Percentiles rank a stretch among this genome's conserved stretches.
Evolutionary conservation across 2,113 vertebrate genomes (phyloP).

Genomic region (Zosterops japonicus): DNA sequence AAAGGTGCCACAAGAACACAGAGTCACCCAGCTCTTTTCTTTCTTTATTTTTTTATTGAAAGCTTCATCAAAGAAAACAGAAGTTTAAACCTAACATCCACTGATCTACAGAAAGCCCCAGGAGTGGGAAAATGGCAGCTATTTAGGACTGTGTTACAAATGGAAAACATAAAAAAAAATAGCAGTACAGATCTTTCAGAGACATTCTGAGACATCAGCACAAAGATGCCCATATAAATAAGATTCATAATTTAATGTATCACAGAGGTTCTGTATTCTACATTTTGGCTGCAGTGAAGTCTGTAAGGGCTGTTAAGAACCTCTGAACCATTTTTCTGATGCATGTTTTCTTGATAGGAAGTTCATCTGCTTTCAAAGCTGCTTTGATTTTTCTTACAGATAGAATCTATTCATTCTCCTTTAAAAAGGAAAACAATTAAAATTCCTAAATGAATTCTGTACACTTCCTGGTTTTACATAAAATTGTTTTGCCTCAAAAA

Average conservation of each 20-base stretch:
- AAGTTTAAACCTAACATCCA: conserved; percentile 96
- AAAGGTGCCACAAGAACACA: conserved; percentile 54
- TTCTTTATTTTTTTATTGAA: conserved; percentile 93
- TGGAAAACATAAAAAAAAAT: conserved; percentile 79
- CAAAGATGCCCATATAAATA: conserved; percentile 87
- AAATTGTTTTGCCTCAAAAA: conserved; percentile 43
- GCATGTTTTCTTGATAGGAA: conserved; percentile 31
- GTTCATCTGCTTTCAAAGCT: conserved; percentile 40
- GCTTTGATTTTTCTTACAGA: conserved; percentile 61
- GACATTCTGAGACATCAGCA: conserved; percentile 86
- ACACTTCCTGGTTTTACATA: conserved; percentile 12
- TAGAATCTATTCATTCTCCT: conserved; percentile 38
- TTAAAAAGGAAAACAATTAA: conserved; percentile 45
- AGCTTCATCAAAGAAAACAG: conserved; percentile 98
- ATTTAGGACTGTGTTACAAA: conserved; percentile 86
- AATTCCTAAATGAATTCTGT: conserved; percentile 43
- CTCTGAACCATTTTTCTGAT: conserved; percentile 33
- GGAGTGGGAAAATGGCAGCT: conserved; percentile 88
- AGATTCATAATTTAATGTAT: conserved; percentile 79
- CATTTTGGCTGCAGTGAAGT: conserved; percentile 74
- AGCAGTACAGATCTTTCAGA: conserved; percentile 82
- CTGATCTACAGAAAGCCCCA: conserved; percentile 96
- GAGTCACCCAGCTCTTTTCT: conserved; percentile 43
- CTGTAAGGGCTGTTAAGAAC: conserved; percentile 64
- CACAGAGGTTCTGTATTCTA: conserved; percentile 75